Base-by-base conservation (phyloP, 2,888 invertebrate genomes). In the Allophyes oxyacanthae region DNA sequence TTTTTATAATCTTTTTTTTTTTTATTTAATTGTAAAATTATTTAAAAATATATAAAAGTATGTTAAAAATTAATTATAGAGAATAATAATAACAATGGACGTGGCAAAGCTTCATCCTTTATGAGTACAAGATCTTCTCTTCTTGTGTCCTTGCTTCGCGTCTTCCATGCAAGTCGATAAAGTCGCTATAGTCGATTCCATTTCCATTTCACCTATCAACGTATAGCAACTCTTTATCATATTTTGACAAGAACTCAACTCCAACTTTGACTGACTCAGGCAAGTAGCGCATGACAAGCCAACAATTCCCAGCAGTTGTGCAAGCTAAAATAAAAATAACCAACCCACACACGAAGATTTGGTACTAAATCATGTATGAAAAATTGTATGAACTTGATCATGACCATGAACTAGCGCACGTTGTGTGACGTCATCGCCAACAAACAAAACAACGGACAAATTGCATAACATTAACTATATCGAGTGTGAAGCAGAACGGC, bases 381-480 rank as follows among this genome's bases (percentile, higher is more conserved):
- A 81, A 79, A 81, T 66, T 77, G 55, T 75, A 80, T 88, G 89
- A 90, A 89, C 90, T 90, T 87, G 87, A 78, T 73, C 75, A 64
- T 79, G 90, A 77, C 90, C 90, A 67, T 90, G 90, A 90, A 90
- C 90, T 64, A 56, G 58, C 67, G 65, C 79, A 75, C 79, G 78
- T 62, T 76, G 67, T 42, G 43, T 90, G 89, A 91, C 91, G 91
- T 91, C 91, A 91, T 81, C 50, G 48, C 28, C 45, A 55, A 66
- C 67, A 74, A 71, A 77, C 77, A 83, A 85, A 85, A 86, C 86
- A 84, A 84, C 84, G 79, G 79, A 82, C 88, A 89, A 75, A 87
- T 91, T 91, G 90, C 91, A 91, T 91, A 91, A 90, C 81, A 86
- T 87, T 88, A 83, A 81, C 77, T 66, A 77, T 75, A 72, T 71